Base-by-base conservation (phyloP, 2,113 vertebrate genomes). In the Percopsis transmontana region DNA sequence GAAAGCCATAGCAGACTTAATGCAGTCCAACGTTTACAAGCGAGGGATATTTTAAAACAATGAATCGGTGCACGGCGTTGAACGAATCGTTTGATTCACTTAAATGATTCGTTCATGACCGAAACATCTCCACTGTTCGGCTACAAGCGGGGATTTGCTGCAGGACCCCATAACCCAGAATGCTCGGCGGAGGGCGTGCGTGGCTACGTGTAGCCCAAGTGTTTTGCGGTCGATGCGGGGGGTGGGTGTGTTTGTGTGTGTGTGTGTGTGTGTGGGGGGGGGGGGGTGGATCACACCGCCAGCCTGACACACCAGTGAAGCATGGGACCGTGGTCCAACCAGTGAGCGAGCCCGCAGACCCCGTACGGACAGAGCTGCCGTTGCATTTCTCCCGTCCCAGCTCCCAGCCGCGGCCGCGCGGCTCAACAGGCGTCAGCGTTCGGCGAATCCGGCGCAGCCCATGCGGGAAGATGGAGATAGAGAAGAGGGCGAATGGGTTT, bases 401-500 rank as follows among this genome's bases (percentile, higher is more conserved):
- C n/a, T 16, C n/a, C 14, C 45, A 15, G 45, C 41, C 8, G 48
- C n/a, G 1, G 5, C 48, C 4, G 1, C 4, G 1, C 6, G 18
- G 11, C 64, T 19, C 23, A 27, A 62, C 64, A 59, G 27, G 27
- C 27, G 27, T 33, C 27, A 33, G 27, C 27, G 27, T 33, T 33
- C 8, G 5, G 5, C 27, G 77, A 72, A 65, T 72, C 59, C 48
- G 68, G 48, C 61, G 59, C 80, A 74, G 68, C 68, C 48, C 76
- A 68, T 64, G 73, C 62, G 40, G 77, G 77, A 91, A 85, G 82
- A 93, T 93, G 92, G 92, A 93, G 86, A 70, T 92, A 73, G 91
- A 93, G 72, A 91, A 91, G 66, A 80, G 90, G 81, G 76, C 82
- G 58, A 91, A 79, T 68, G 88, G 90, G 79, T 92, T 91, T 82